Evolutionary conservation across 2,888 invertebrate species (phyloP), one percentile per base, ranked within the genome.

Genomic region (Perithous albicinctus): DNA sequence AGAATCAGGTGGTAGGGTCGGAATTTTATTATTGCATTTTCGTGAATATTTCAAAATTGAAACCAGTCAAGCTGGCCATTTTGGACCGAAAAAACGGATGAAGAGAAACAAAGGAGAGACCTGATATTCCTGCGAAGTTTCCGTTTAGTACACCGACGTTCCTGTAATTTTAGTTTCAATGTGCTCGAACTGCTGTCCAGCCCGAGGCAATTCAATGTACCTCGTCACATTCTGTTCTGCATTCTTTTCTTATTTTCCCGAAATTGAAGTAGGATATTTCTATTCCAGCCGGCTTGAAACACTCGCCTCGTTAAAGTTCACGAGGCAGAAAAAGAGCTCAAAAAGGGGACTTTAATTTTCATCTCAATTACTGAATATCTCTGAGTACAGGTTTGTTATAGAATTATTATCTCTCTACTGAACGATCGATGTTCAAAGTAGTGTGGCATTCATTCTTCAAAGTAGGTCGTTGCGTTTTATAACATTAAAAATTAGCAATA

Each of bases 1-100:
- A 29, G 12, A 63, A 63, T 46, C 26, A n/a, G 51, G 5, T n/a
- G 3, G n/a, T 10, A 32, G 64, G 26, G 69, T 10, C 32, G 38
- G 43, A 64, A 64, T 26, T 51, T 6, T 20, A 41, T 43, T 61
- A 35, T 35, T 35, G 38, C 18, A 38, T 59, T 78, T 59, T 38
- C 12, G 35, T 48, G 23, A 23, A 23, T 23, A 10, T 29, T 41
- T 20, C n/a, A 64, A 54, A 23, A 51, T 70, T 77, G 61, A 61
- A 29, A 63, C 54, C 41, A 48, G 29, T 20, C 10, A 46, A 46
- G 43, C n/a, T 29, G 26, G 7, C 4, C 10, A 29, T 26, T 4
- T 29, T 20, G 1, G 12, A 26, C 29, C 18, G 70, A 5, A 59
- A 15, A 54, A 41, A 43, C 46, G 29, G 72, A n/a, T n/a, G 3